phyloP scores from a whole-genome alignment of 2,888 invertebrate genomes.

The Agrenia bidenticulata region DNA sequence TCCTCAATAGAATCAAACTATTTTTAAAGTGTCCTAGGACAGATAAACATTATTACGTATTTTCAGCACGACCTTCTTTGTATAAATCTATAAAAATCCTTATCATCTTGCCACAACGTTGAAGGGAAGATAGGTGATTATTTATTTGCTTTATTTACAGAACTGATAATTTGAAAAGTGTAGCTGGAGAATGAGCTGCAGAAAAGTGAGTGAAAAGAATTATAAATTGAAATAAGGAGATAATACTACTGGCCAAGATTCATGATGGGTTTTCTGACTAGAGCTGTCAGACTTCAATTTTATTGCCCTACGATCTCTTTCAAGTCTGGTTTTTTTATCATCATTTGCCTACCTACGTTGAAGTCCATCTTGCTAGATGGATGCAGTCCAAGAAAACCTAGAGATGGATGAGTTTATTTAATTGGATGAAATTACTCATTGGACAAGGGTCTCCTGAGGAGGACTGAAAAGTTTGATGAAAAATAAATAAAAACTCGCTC shows the following conservation, averaged over 20 bases:
- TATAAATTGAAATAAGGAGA: too few species aligned
- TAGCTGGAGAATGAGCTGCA: too few species aligned
- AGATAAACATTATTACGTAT: too few species aligned
- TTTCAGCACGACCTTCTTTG: too few species aligned
- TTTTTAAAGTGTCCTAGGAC: too few species aligned
- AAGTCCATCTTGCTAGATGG: slow-evolving; percentile 18
- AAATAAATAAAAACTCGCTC: neutral
- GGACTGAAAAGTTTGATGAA: neutral
- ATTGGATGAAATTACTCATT: slow-evolving; percentile 30
- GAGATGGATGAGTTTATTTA: slow-evolving; percentile 21
- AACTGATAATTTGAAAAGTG: too few species aligned
- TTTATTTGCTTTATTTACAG: too few species aligned
- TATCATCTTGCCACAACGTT: too few species aligned
- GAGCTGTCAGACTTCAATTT: slow-evolving; percentile 10
- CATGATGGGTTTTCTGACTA: slow-evolving; percentile 1
- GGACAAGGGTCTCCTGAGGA: slow-evolving; percentile 14
- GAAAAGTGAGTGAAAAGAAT: too few species aligned
- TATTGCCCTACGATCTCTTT: slow-evolving; percentile 7
- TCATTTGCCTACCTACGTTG: slow-evolving; percentile 21
- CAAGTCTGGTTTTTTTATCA: slow-evolving; percentile 18
- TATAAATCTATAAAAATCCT: too few species aligned
- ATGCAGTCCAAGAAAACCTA: neutral
- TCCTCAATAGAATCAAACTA: too few species aligned
- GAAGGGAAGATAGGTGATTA: too few species aligned
- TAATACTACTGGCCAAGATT: neutral